Evolutionary conservation across 2,797 vertebrate species (phyloP).

Genomic region (Brachymystax lenok): DNA sequence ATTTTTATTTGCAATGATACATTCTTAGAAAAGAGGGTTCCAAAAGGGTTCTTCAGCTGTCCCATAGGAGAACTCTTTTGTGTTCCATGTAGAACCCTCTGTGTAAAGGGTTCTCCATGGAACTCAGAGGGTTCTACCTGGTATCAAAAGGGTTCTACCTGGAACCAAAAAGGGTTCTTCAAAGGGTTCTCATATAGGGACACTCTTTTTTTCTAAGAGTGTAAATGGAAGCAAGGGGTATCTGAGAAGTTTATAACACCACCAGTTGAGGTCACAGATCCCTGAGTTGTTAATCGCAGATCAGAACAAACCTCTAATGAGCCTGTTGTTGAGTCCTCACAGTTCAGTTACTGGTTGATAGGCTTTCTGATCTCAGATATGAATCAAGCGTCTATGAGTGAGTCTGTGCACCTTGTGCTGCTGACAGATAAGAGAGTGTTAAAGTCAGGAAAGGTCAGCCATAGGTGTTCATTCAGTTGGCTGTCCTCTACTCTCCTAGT

Average conservation of each 20-base stretch:
- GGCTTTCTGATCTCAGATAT: background rate
- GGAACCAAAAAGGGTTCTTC: no score
- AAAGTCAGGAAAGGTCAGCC: constrained; percentile 1
- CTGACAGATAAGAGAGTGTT: background rate
- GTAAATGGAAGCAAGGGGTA: background rate
- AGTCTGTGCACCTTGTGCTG: no score
- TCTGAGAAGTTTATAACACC: background rate
- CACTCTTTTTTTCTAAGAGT: no score
- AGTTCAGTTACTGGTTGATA: background rate
- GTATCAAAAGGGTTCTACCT: no score
- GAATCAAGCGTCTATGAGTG: background rate
- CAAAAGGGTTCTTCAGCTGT: no score
- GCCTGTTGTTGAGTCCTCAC: background rate
- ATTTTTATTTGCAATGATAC: background rate
- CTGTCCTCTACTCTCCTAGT: constrained; percentile 32
- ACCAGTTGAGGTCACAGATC: background rate
- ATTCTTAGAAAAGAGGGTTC: no score
- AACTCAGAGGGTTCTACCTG: no score
- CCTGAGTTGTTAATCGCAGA: background rate
- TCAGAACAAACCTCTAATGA: background rate
- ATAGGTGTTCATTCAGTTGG: constrained; percentile 23
- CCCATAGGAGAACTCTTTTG: no score
- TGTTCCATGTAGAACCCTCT: no score
- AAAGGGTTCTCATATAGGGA: no score
- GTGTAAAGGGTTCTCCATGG: no score